Evolutionary conservation across 1,140 invertebrate genomes (phyloP), one percentile per base, ranked within the genome.

Genomic region (Dendrolimus punctatus): DNA sequence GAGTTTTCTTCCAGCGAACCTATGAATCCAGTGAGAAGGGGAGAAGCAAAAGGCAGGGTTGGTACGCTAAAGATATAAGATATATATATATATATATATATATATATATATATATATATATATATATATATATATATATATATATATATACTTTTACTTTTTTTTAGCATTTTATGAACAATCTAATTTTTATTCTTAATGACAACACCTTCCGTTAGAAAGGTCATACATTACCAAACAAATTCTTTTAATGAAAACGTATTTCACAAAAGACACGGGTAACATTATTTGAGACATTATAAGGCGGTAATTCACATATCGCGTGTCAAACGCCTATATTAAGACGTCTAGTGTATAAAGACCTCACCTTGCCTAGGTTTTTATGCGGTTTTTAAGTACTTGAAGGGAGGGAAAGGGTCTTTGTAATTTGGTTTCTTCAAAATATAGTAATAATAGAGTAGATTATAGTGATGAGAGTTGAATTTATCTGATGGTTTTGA

Each of bases 261-360:
- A 60, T 55, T 60, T 57, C 57, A 62, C 63, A 62, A 66, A 62
- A 55, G 53, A 55, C 50, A 52, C 49, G 58, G 52, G 55, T 56
- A 46, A 60, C 62, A 69, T 63, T 58, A 61, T 62, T 62, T 64
- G 57, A 50, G 62, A 51, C 58, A 60, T 59, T 53, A 56, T 61
- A 63, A 66, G 52, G 61, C 66, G 63, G 68, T 76, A 74, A 76
- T 74, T 73, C 66, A 65, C 54, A 40, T 62, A 68, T 76, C 51
- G 73, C 73, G 66, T 76, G 73, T 55, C 61, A 62, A 64, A 53
- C 47, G 49, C 53, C 58, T 59, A 68, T 72, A 66, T 58, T 49
- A 38, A 36, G 4, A 23, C 46, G 6, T 39, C 58, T 54, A 49
- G 6, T 49, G 6, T 49, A 49, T 5, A 5, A 4, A 49, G 60